A percentile compares a stretch with the other conserved stretches of the same genome.
phyloP scores from a whole-genome alignment of 2,113 vertebrate genomes.

The Balaeniceps rex region DNA sequence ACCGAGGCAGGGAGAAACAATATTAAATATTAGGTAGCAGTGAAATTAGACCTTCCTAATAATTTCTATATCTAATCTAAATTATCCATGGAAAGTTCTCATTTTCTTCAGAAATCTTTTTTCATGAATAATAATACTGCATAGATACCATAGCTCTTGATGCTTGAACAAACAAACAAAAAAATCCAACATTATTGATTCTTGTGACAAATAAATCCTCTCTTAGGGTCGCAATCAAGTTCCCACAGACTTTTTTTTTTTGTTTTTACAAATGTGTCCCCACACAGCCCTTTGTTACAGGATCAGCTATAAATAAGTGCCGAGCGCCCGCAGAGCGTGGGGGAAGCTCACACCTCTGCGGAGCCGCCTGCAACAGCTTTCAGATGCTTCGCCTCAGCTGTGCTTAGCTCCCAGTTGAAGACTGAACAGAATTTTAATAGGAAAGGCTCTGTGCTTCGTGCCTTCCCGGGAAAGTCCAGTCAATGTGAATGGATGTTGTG shows the following conservation, averaged over 20 bases:
- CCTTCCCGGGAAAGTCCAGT: neutral
- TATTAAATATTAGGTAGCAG: neutral
- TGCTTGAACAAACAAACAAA: neutral
- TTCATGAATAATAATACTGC: neutral
- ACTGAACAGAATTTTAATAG: neutral
- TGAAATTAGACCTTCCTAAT: neutral
- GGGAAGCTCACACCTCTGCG: neutral
- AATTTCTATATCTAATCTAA: neutral
- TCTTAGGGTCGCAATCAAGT: neutral
- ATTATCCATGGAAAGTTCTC: neutral
- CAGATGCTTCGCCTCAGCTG: neutral
- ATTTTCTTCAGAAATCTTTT: neutral
- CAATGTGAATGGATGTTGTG: rapidly evolving
- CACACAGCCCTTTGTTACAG: neutral
- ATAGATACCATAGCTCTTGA: neutral
- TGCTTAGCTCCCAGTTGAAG: neutral
- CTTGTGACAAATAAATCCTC: neutral
- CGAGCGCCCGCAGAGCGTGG: rapidly evolving
- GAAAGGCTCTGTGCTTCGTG: no score
- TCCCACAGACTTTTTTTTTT: neutral
- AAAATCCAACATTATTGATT: neutral
- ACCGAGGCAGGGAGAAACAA: neutral
- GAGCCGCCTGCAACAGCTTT: neutral
- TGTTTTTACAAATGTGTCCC: rapidly evolving
- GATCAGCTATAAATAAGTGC: neutral